phyloP scores from a whole-genome alignment of 2,113 vertebrate species.

The Plestiodon gilberti region DNA sequence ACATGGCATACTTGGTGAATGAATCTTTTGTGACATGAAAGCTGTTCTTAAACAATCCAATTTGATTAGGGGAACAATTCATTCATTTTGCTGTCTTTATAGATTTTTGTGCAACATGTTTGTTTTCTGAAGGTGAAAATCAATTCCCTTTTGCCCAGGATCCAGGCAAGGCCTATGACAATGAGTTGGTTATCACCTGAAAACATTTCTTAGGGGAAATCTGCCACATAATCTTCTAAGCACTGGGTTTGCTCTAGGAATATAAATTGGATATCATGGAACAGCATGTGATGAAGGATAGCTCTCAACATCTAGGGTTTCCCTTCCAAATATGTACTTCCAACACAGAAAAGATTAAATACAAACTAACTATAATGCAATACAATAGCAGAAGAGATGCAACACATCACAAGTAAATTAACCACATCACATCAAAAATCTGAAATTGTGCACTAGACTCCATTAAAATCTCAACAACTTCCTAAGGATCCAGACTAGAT shows the following conservation, averaged over 20 bases:
- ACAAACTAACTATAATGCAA: not conserved
- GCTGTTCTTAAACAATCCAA: not conserved
- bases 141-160: slow-evolving; percentile 40
- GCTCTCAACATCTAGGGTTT: not conserved
- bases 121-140: slow-evolving; percentile 30
- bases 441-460: not conserved
- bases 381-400: not conserved
- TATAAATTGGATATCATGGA: not conserved
- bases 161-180: slow-evolving; percentile 31
- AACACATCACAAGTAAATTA: not conserved
- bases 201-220: slow-evolving; percentile 29
- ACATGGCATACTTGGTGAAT: not conserved
- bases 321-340: not conserved
- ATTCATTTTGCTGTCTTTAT: slow-evolving; percentile 23
- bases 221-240: not conserved
- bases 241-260: not conserved
- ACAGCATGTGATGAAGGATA: not conserved
- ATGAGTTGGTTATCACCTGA: slow-evolving; percentile 37
- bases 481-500: no score
- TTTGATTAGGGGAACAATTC: slow-evolving; percentile 40
- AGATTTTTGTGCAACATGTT: not conserved
- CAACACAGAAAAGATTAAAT: slow-evolving; percentile 27
- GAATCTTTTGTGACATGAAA: slow-evolving; percentile 37
- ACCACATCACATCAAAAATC: accelerated
- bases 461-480: not conserved